Evolutionary conservation across 2,888 invertebrate genomes (phyloP), one percentile per base, ranked within the genome.

Genomic region (Apomyelois bistriatella): DNA sequence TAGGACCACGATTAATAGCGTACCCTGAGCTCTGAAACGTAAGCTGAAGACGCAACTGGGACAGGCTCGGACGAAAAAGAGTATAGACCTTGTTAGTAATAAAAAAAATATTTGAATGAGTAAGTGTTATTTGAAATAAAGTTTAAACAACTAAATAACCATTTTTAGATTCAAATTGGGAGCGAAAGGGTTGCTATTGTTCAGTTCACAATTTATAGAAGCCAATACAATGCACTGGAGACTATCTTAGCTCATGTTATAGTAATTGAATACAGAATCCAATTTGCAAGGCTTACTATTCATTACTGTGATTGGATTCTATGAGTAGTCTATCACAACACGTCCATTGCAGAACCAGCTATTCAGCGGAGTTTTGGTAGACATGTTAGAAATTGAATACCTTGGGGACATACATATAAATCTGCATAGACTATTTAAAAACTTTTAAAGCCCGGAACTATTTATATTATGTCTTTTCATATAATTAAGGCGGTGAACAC

Each of bases 201-300:
- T 12, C 12, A 28, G 30, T 28, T 5, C 1, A 7, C 1, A 43
- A 28, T n/a, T n/a, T 43, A 30, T 43, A 30, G 43, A 43, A 43
- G 5, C 43, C 43, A 46, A 22, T 52, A 57, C 60, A 62, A 60
- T 60, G 61, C 65, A 64, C 60, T 62, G 57, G 47, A 60, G 62
- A 59, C 65, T 60, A 61, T 64, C 61, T 60, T 59, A 65, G 71
- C 68, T 70, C 69, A 66, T 65, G 69, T 69, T 73, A 60, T 66
- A 64, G 66, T 71, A 68, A 69, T 69, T 66, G 72, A 71, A 72
- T 67, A 64, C 71, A 74, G 72, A 64, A 70, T 76, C 70, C 78
- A 79, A 81, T 81, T 77, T 75, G 64, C 61, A 64, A 60, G 72
- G 74, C 70, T 71, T 70, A 74, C 70, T 70, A 72, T 76, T 74